Base-by-base conservation (phyloP, 2,888 invertebrate species). In the Conomelus anceps region DNA sequence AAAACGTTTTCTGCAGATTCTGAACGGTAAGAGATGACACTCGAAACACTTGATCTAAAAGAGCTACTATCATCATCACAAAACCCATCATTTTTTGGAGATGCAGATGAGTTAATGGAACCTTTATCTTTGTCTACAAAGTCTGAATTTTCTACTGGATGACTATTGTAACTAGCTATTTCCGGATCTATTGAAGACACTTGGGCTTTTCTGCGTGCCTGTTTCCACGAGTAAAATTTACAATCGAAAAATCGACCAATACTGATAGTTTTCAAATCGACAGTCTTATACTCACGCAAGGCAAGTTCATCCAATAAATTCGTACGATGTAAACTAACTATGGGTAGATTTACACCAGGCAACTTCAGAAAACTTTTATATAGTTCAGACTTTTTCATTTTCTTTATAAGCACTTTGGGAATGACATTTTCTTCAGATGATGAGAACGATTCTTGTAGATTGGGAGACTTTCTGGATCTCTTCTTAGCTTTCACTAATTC, bases 321-420 rank as follows among this genome's bases (percentile, higher is more conserved):
- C n/a, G 23, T 26, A 11, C 86, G 24, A 86, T 26, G 24, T 26
- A 86, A 24, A 11, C 29, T 86, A n/a, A 86, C 86, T 11, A 86
- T 24, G 24, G 86, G 86, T n/a, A 26, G 22, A 86, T 86, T 86
- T 0, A 23, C 29, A 13, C 17, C 17, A 9, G 86, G 86, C 29
- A 86, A 86, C 29, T 86, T 86, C 29, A 86, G 29, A 86, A 86
- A 86, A 26, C 86, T 86, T 86, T 86, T 86, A n/a, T 86, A 86
- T 13, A 63, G n/a, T n/a, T 86, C 86, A 22, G 86, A 86, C 86
- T 86, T 24, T 20, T 86, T 86, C 26, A 86, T 86, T 24, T 86
- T 86, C 29, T 86, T 86, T 26, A 86, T 86, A 26, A 86, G 29
- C 23, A 86, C 86, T 24, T 86, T 86, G 22, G 86, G 86, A 26